phyloP scores from a whole-genome alignment of 2,113 vertebrate species.

The Meriones unguiculatus region DNA sequence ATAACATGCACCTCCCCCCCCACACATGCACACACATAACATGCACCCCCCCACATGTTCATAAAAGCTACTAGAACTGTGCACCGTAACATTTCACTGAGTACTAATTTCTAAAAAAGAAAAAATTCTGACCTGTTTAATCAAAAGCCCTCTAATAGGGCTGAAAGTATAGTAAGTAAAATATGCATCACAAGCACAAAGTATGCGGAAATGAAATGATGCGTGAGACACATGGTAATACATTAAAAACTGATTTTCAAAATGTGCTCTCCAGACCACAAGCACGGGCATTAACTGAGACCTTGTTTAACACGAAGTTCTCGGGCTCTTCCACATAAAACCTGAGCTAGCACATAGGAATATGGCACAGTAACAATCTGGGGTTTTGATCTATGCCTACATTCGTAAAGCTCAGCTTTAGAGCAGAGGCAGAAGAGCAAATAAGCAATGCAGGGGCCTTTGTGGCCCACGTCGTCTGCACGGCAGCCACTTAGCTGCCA shows the following conservation, averaged over 20 bases:
- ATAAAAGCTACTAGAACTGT: background rate
- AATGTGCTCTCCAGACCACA: background rate
- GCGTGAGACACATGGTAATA: background rate
- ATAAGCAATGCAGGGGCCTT: background rate
- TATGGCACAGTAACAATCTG: background rate
- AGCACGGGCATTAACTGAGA: too few relatives aligned
- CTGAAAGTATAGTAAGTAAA: background rate
- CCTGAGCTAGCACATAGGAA: background rate
- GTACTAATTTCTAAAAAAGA: slow-evolving; percentile 16
- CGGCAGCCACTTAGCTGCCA: background rate
- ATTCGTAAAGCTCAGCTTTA: background rate
- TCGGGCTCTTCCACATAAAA: background rate
- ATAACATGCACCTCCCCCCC: background rate
- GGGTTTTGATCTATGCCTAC: background rate
- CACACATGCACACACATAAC: too few relatives aligned
- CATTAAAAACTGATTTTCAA: background rate
- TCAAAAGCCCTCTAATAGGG: background rate
- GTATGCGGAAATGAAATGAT: too few relatives aligned
- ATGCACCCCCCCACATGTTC: background rate
- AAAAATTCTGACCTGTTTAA: background rate
- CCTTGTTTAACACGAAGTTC: background rate
- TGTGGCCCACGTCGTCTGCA: background rate
- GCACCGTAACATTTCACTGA: background rate
- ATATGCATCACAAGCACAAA: background rate
- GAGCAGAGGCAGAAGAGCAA: background rate